Evolutionary conservation across 1,140 invertebrate species (phyloP).

Genomic region (Drosophila bocqueti): DNA sequence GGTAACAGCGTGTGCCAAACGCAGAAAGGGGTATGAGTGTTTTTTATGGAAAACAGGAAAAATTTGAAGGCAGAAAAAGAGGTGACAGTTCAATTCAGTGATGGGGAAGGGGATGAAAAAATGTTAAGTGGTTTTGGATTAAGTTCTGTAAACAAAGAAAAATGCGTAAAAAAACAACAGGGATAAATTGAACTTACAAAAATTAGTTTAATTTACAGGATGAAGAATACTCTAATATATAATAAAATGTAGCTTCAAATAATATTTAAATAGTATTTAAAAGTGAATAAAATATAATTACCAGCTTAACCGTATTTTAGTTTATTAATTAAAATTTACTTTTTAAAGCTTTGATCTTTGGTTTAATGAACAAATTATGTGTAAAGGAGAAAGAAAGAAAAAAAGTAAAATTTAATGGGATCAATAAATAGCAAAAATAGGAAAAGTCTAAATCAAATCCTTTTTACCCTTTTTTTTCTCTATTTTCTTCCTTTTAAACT

Average conservation of each 20-base stretch:
- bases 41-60: conserved; percentile 27
- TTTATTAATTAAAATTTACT: too few species aligned
- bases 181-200: too few species aligned
- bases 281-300: too few species aligned
- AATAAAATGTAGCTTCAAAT: neutral
- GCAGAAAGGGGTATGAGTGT: conserved; percentile 2
- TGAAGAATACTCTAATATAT: neutral
- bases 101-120: neutral
- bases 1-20: conserved; percentile 62
- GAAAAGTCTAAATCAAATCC: neutral
- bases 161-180: neutral
- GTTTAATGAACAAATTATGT: too few species aligned
- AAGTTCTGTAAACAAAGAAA: neutral
- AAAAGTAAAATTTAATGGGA: too few species aligned
- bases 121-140: neutral
- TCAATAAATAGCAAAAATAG: neutral
- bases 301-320: too few species aligned
- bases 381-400: too few species aligned
- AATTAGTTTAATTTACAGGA: too few species aligned
- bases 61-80: conserved; percentile 14
- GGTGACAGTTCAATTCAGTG: conserved; percentile 23
- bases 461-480: too few species aligned
- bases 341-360: too few species aligned
- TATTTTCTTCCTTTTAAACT: neutral
- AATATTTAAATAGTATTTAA: too few species aligned